Evolutionary conservation across 2,888 invertebrate species (phyloP).

Genomic region (Drosophila longiperda): DNA sequence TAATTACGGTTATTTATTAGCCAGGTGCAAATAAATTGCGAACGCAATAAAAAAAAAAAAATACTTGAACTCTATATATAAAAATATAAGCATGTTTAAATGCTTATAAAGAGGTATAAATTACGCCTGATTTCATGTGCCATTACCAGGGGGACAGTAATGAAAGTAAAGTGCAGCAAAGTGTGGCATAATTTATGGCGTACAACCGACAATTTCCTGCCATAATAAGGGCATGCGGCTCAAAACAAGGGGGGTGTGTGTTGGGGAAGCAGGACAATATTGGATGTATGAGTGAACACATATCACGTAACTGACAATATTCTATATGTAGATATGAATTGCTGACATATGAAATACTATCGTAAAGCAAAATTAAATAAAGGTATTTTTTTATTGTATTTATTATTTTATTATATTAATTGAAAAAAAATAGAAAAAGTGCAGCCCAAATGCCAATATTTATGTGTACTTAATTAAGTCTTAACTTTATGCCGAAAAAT

Average conservation of each 20-base stretch:
- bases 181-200: constrained; percentile 61
- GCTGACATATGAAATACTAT: neutral
- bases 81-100: constrained; percentile 47
- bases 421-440: neutral
- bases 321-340: neutral
- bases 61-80: constrained; percentile 11
- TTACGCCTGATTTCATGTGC: constrained; percentile 53
- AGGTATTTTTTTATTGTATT: neutral
- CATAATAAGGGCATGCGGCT: constrained; percentile 23
- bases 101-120: constrained; percentile 51
- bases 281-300: neutral
- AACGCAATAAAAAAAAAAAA: constrained; percentile 23
- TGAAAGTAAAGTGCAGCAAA: constrained; percentile 43
- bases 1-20: constrained; percentile 71
- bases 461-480: too few relatives aligned
- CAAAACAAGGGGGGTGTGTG: neutral
- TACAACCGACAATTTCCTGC: constrained; percentile 56
- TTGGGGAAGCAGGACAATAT: neutral
- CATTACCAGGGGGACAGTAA: constrained; percentile 44
- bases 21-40: constrained; percentile 60
- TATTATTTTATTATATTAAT: neutral
- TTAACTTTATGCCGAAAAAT: neutral
- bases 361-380: neutral
- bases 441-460: neutral
- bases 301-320: constrained; percentile 10